Percentiles rank a stretch among this genome's conserved stretches.
Conservation (phyloP, 1,140 invertebrate species). For the Octopus sinensis region DNA sequence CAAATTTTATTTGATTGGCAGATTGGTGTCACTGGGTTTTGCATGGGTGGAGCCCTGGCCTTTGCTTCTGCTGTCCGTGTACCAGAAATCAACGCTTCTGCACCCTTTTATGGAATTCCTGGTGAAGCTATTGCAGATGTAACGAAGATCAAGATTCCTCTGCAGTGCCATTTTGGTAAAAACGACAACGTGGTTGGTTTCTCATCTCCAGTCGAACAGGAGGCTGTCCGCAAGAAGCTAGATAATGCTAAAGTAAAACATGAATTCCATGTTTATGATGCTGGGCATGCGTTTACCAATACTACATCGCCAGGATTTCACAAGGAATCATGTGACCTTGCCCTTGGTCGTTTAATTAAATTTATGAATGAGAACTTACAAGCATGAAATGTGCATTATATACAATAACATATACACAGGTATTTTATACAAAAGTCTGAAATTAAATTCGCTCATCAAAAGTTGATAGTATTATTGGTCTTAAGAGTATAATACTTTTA, state of each 20-base stretch:
- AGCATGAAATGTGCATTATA: background rate
- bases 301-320: constrained; percentile 22
- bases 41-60: constrained; percentile 51
- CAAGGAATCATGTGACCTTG: constrained; percentile 23
- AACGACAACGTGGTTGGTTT: constrained; percentile 36
- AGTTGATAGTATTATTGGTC: too few species aligned
- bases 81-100: constrained; percentile 40
- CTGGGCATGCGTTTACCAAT: constrained; percentile 32
- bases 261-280: constrained; percentile 27
- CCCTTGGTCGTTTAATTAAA: constrained; percentile 8
- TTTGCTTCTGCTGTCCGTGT: constrained; percentile 41
- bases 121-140: constrained; percentile 36
- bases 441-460: too few species aligned
- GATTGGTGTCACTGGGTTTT: constrained; percentile 50
- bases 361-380: constrained; percentile 3
- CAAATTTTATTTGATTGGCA: constrained; percentile 17
- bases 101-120: constrained; percentile 51
- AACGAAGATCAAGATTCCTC: constrained; percentile 39
- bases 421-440: too few species aligned
- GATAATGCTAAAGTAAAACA: constrained; percentile 6
- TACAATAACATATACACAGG: too few species aligned
- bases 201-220: constrained; percentile 26
- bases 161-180: constrained; percentile 49
- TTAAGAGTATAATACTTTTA: too few species aligned
- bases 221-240: constrained; percentile 16